Base-by-base conservation (phyloP, 2,797 vertebrate species). In the Crocodylus rhombifer region DNA sequence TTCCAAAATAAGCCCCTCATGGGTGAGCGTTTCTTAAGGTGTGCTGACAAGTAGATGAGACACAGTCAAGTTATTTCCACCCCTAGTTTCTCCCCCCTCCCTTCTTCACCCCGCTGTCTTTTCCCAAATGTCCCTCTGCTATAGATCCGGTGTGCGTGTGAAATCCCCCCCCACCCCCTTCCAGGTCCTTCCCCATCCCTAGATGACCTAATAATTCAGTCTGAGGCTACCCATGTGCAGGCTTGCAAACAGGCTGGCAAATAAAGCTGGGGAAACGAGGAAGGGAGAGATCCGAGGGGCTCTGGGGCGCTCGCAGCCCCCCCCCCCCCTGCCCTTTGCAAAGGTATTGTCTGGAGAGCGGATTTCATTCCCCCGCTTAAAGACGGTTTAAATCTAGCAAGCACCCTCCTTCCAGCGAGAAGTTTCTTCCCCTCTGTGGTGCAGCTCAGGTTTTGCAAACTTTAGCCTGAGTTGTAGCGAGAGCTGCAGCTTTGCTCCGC, bases 401-500 rank as follows among this genome's bases (percentile, higher is more conserved):
- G 94, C 92, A 95, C 94, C 89, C 42, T 73, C 23, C 94, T 94
- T 90, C 92, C 90, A 89, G 86, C 28, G 89, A 94, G 92, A 94
- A 91, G 75, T 92, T 93, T 92, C 92, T 82, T 94, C 89, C 91
- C 86, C 71, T 86, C 92, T 91, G 95, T 69, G 93, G 91, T 81
- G 51, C 82, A 93, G 95, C 85, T 89, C 87, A 87, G 76, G 80
- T 96, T 97, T 94, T 97, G 97, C 96, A 97, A 97, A 97, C 95
- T 97, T 97, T 96, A 96, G 95, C 96, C 97, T 96, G 95, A 96
- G 96, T 97, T 97, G 95, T 89, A 95, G 96, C 92, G 93, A 95
- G 93, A 96, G 96, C 95, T 93, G 87, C 84, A 93, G 94, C 96
- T 97, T 88, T 80, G 92, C 91, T 97, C 95, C 42, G 18, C 80